Conservation (phyloP, 2,113 vertebrate genomes). For the Ammodytes dubius region DNA sequence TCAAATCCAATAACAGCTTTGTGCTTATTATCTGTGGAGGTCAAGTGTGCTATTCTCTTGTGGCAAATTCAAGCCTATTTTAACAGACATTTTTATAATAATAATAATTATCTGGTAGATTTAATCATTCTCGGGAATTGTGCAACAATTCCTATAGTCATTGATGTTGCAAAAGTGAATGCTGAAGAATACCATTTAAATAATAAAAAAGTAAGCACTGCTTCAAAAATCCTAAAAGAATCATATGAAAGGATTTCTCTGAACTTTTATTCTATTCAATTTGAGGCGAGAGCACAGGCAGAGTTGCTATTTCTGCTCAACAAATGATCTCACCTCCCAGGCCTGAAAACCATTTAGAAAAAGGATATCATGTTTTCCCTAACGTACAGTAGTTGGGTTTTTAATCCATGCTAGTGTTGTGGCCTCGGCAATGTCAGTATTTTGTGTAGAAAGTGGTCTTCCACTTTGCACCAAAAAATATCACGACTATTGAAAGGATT, state of each 20-base stretch:
- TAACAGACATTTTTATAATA: background rate
- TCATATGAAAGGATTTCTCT: background rate
- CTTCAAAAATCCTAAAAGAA: background rate
- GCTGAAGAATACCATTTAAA: background rate
- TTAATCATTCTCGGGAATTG: background rate
- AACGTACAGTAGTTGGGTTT: background rate
- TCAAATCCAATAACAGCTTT: constrained; percentile 13
- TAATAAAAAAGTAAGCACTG: background rate
- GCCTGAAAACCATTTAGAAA: constrained; percentile 18
- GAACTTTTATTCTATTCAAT: background rate
- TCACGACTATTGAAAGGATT: background rate
- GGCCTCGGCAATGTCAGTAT: background rate
- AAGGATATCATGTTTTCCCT: background rate
- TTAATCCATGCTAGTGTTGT: background rate
- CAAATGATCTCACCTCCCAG: constrained; percentile 9
- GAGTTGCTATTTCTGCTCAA: constrained; percentile 16
- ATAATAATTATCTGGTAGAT: background rate
- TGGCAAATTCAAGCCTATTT: constrained; percentile 13
- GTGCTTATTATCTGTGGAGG: constrained; percentile 17
- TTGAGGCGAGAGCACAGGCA: background rate
- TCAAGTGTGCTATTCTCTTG: constrained; percentile 6
- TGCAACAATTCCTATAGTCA: background rate
- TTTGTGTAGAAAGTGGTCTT: background rate
- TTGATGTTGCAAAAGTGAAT: background rate
- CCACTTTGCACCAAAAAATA: background rate